These are phyloP conservation scores for Mus spicilegus DNA, from an alignment of 2,113 vertebrate genomes.

Conservation along the genomic window DNA sequence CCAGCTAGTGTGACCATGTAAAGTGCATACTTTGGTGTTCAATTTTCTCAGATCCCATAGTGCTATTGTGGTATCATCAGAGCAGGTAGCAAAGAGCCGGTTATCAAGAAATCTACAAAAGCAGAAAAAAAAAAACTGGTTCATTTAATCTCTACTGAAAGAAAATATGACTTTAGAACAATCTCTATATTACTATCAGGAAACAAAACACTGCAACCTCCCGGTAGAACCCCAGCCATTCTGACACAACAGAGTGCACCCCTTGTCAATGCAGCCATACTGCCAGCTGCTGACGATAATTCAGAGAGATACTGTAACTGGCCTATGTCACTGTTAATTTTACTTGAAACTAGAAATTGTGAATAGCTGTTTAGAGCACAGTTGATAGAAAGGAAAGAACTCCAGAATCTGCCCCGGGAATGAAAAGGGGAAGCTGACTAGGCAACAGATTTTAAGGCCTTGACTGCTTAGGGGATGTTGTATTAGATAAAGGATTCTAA, in stretches of 20 bases:
- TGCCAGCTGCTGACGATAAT: slow-evolving; percentile 26
- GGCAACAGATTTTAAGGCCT: slow-evolving; percentile 38
- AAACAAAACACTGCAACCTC: slow-evolving; percentile 42
- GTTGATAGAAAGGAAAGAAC: slow-evolving; percentile 13
- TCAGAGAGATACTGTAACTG: neutral
- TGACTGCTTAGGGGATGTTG: neutral
- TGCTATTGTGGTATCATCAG: slow-evolving; percentile 98
- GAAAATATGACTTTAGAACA: slow-evolving; percentile 58
- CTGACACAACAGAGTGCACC: slow-evolving; percentile 3
- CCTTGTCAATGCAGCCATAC: slow-evolving; percentile 16
- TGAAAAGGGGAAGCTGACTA: slow-evolving; percentile 43
- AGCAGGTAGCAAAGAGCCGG: slow-evolving; percentile 98
- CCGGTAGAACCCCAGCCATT: slow-evolving; percentile 20
- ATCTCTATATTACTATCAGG: slow-evolving; percentile 40
- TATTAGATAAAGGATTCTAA: slow-evolving; percentile 25
- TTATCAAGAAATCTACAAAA: slow-evolving; percentile 96
- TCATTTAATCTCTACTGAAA: slow-evolving; percentile 61
- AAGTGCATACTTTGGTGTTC: slow-evolving; percentile 96
- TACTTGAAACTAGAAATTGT: slow-evolving; percentile 53
- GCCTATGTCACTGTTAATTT: slow-evolving; percentile 36
- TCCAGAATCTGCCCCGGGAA: slow-evolving; percentile 42
- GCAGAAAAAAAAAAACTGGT: slow-evolving; percentile 75
- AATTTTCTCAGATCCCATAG: slow-evolving; percentile 98
- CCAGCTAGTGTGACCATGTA: slow-evolving; percentile 99
- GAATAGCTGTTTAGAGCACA: slow-evolving; percentile 4